Percentiles rank a stretch among this genome's conserved stretches.
Evolutionary conservation across 2,113 vertebrate genomes (phyloP).

Genomic region (Cyanoderma ruficeps): DNA sequence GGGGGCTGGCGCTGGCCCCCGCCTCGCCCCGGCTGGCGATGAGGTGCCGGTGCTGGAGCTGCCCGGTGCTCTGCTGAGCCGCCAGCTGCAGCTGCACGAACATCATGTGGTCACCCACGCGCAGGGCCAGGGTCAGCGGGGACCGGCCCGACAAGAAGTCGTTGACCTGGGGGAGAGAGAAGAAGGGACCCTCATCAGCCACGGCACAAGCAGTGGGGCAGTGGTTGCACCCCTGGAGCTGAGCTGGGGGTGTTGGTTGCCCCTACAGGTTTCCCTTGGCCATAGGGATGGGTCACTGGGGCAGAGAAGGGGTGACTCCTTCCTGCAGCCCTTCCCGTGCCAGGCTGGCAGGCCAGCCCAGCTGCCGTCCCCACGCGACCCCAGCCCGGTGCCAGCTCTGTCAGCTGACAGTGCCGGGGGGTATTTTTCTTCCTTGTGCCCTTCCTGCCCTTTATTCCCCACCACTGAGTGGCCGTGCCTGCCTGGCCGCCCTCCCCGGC

Average conservation of each 20-base stretch:
- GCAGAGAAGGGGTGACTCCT: background rate
- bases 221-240: background rate
- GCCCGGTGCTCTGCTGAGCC: conserved; percentile 86
- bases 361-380: background rate
- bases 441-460: background rate
- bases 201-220: rapidly evolving
- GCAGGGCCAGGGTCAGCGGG: conserved; percentile 92
- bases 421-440: background rate
- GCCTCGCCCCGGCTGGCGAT: conserved; percentile 79
- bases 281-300: rapidly evolving
- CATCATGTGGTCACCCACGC: conserved; percentile 99
- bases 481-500: background rate
- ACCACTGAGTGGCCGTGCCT: background rate
- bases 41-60: conserved; percentile 87
- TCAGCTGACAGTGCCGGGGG: background rate
- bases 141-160: conserved; percentile 97
- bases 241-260: background rate
- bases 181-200: background rate
- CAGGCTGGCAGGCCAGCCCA: background rate
- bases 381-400: background rate
- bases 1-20: background rate
- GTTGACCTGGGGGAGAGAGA: conserved; percentile 83
- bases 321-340: rapidly evolving
- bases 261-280: background rate
- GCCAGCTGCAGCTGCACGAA: conserved; percentile 98